phyloP scores from a whole-genome alignment of 2,888 invertebrate species.

The Notocelia uddmanniana region DNA sequence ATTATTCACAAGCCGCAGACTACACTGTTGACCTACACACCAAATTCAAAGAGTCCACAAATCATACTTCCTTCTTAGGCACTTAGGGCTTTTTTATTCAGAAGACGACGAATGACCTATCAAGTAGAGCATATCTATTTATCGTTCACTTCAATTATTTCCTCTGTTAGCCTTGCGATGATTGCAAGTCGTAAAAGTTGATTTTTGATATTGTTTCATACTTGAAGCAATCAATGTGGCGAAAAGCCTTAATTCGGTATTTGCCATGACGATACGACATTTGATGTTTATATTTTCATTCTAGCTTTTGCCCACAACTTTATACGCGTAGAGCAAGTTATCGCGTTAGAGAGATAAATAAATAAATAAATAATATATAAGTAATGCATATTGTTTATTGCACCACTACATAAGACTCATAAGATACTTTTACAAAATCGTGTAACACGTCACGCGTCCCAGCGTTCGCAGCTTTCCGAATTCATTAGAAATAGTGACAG shows the following conservation, averaged over 20 bases:
- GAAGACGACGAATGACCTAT: constrained; percentile 61
- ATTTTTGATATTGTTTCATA: constrained; percentile 47
- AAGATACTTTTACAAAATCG: too few species aligned
- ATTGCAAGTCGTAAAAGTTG: constrained; percentile 58
- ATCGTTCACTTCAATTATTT: constrained; percentile 73
- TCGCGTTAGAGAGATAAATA: too few species aligned
- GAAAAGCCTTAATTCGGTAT: constrained; percentile 6
- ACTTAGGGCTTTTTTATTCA: background rate
- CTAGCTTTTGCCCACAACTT: too few species aligned
- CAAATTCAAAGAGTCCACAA: background rate
- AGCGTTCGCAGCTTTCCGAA: too few species aligned
- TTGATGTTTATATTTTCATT: too few species aligned
- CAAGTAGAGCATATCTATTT: constrained; percentile 75
- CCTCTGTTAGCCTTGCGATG: constrained; percentile 64
- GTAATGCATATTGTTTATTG: too few species aligned
- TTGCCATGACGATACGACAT: background rate
- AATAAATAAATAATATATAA: too few species aligned
- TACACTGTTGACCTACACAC: constrained; percentile 75
- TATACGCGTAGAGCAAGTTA: too few species aligned
- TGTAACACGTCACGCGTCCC: too few species aligned
- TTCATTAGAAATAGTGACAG: too few species aligned
- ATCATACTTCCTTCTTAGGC: background rate
- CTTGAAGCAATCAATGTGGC: constrained; percentile 3
- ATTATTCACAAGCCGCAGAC: constrained; percentile 64
- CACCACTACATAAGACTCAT: too few species aligned